Percentiles rank a stretch among this genome's conserved stretches.
Conservation (phyloP, 1,140 invertebrate species). For the Thaumatotibia leucotreta region DNA sequence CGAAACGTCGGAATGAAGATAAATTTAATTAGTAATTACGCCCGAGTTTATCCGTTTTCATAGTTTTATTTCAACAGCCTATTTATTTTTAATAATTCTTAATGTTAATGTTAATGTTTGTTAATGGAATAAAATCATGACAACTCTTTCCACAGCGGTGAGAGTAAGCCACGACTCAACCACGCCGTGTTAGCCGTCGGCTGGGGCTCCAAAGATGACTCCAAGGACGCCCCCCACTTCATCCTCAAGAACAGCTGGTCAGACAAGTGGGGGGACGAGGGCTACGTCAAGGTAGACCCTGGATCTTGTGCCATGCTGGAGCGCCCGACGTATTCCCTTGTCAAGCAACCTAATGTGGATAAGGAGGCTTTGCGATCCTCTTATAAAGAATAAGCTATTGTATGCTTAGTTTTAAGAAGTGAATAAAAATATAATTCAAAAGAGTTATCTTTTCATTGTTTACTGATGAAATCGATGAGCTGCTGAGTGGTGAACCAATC, state of each 20-base stretch:
- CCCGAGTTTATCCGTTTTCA: no score
- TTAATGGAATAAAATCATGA: no score
- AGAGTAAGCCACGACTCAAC: constrained; percentile 28
- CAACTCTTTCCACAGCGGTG: constrained; percentile 22
- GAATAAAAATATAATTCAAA: no score
- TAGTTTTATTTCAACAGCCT: no score
- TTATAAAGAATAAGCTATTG: background rate
- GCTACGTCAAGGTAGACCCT: constrained; percentile 45
- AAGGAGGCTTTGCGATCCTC: constrained; percentile 9
- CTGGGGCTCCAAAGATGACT: constrained; percentile 31
- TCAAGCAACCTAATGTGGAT: constrained; percentile 38
- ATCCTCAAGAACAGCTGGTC: constrained; percentile 61
- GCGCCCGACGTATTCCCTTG: constrained; percentile 44
- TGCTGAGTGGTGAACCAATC: no score
- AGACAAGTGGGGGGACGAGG: constrained; percentile 43
- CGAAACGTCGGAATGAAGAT: no score
- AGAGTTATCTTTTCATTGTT: no score
- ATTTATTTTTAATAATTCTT: no score
- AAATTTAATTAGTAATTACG: no score
- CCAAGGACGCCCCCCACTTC: constrained; percentile 33
- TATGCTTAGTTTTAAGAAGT: no score
- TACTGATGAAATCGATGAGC: no score
- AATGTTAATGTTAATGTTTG: no score
- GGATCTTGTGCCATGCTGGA: constrained; percentile 46
- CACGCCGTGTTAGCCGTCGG: constrained; percentile 59